These are phyloP conservation scores for Ophioninae sp. DNA, from an alignment of 2,888 invertebrate genomes.

Conservation along the genomic window DNA sequence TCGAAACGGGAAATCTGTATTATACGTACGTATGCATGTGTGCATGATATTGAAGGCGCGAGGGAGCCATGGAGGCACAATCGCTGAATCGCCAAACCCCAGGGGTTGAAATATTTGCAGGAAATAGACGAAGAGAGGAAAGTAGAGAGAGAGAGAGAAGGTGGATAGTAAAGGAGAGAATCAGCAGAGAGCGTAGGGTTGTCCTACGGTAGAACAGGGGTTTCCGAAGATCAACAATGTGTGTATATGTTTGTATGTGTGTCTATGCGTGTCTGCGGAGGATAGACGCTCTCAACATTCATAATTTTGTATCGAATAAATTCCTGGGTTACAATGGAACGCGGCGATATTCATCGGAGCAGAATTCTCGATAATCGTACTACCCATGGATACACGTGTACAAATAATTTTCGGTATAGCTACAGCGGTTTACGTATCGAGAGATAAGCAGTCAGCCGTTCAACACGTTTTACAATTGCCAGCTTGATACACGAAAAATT, in stretches of 20 bases:
- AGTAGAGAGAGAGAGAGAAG: slow-evolving; percentile 9
- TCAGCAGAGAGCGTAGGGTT: slow-evolving; percentile 8
- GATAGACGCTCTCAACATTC: slow-evolving; percentile 29
- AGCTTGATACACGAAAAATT: not conserved
- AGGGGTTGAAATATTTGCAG: slow-evolving; percentile 41
- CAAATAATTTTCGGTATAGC: slow-evolving; percentile 1
- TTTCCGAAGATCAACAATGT: slow-evolving; percentile 58
- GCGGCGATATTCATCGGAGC: slow-evolving; percentile 54
- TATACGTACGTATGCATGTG: not conserved
- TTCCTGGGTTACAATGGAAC: slow-evolving; percentile 57
- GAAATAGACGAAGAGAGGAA: slow-evolving; percentile 33
- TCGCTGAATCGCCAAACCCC: slow-evolving; percentile 60
- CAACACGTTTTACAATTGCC: too few relatives aligned
- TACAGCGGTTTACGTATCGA: not conserved
- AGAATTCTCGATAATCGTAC: slow-evolving; percentile 38
- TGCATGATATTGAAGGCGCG: not conserved
- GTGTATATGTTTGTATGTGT: not conserved
- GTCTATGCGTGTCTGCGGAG: not conserved
- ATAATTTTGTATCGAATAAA: slow-evolving; percentile 53
- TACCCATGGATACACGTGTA: slow-evolving; percentile 3
- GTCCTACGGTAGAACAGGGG: slow-evolving; percentile 8
- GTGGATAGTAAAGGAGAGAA: slow-evolving; percentile 29
- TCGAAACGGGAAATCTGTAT: slow-evolving; percentile 29
- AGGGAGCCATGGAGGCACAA: slow-evolving; percentile 16
- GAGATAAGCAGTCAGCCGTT: too few relatives aligned